Percentiles rank a stretch among this genome's conserved stretches.
These are phyloP conservation scores for Chrysomela aeneicollis DNA, from an alignment of 2,888 invertebrate species.

Conservation along the genomic window DNA sequence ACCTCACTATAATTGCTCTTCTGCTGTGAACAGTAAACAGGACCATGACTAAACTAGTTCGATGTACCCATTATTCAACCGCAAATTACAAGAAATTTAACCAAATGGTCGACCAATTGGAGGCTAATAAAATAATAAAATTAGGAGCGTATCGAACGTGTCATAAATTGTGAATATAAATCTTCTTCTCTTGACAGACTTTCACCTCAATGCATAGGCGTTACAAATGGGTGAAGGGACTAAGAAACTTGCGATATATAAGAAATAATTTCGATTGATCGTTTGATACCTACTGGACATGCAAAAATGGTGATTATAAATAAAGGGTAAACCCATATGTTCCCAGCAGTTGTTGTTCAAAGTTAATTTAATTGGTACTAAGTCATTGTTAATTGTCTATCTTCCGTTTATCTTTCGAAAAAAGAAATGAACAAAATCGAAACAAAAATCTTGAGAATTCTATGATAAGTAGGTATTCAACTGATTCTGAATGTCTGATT, in stretches of 20 bases:
- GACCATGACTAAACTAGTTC: neutral
- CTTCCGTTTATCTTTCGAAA: too few relatives aligned
- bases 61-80: slow-evolving; percentile 21
- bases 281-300: too few relatives aligned
- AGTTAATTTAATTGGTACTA: too few relatives aligned
- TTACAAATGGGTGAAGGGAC: neutral
- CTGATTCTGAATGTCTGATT: too few relatives aligned
- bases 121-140: slow-evolving; percentile 44
- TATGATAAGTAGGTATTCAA: too few relatives aligned
- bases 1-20: neutral
- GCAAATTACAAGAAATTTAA: slow-evolving; percentile 18
- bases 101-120: slow-evolving; percentile 20
- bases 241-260: neutral
- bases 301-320: too few relatives aligned
- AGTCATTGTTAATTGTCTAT: too few relatives aligned
- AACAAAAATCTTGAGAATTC: too few relatives aligned
- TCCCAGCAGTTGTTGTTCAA: too few relatives aligned
- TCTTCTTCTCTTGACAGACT: slow-evolving; percentile 21
- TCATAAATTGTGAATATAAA: slow-evolving; percentile 46
- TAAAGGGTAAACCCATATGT: too few relatives aligned
- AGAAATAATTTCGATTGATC: too few relatives aligned
- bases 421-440: too few relatives aligned
- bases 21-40: neutral
- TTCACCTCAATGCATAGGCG: slow-evolving; percentile 1
- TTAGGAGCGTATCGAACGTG: slow-evolving; percentile 39